Conservation (phyloP, 2,888 invertebrate genomes). For the Drosophila kanekoi region DNA sequence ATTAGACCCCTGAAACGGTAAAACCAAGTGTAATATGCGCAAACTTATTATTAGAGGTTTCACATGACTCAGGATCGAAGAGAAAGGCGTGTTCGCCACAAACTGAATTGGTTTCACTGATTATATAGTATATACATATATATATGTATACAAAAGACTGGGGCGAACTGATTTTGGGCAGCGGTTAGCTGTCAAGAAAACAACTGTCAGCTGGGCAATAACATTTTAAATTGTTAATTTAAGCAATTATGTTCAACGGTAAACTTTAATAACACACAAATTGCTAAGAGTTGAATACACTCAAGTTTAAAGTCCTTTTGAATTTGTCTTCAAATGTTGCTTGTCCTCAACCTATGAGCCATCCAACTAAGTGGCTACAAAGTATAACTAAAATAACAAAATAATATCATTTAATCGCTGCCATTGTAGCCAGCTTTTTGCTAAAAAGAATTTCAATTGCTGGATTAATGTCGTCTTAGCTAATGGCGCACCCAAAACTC, state of each 20-base stretch:
- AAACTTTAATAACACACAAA: slow-evolving; percentile 14
- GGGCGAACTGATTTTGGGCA: slow-evolving; percentile 29
- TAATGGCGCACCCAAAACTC: slow-evolving; percentile 59
- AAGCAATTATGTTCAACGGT: slow-evolving; percentile 15
- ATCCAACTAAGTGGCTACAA: background rate
- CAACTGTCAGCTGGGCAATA: slow-evolving; percentile 21
- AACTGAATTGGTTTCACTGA: slow-evolving; percentile 33
- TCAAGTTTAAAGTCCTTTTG: background rate
- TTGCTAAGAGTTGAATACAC: background rate
- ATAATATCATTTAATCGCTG: slow-evolving; percentile 12
- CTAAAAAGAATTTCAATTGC: slow-evolving; percentile 49
- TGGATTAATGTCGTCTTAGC: slow-evolving; percentile 78
- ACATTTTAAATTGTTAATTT: slow-evolving; percentile 22
- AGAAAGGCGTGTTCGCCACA: slow-evolving; percentile 46
- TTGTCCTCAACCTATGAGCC: too few relatives aligned
- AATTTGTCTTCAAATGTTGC: too few relatives aligned
- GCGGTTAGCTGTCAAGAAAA: slow-evolving; percentile 13
- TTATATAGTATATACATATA: slow-evolving; percentile 25
- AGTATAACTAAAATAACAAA: background rate
- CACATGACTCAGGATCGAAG: slow-evolving; percentile 57
- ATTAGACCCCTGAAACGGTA: slow-evolving; percentile 79
- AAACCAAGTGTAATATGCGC: slow-evolving; percentile 62
- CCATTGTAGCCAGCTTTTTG: slow-evolving; percentile 23
- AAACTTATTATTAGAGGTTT: slow-evolving; percentile 50
- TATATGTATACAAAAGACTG: background rate